Base-by-base conservation (phyloP, 2,797 vertebrate genomes). In the Falco naumanni region DNA sequence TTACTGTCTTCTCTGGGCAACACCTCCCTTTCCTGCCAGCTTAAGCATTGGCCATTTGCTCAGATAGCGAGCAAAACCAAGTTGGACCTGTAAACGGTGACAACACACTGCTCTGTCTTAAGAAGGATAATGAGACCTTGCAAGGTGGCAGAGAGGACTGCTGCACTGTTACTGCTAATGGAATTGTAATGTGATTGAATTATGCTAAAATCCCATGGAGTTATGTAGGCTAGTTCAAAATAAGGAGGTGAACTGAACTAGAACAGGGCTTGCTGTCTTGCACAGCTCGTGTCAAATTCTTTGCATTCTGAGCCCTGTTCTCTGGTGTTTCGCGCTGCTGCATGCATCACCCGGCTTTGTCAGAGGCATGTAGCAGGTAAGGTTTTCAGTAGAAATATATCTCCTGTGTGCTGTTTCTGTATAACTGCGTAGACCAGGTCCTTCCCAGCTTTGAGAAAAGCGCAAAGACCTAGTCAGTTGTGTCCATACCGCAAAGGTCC, bases 361-460 rank as follows among this genome's bases (percentile, higher is more conserved):
- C 69, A 57, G 51, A 43, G 51, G 50, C 1, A 0, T 0, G 0
- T 2, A 20, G 34, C 39, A 43, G 34, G 26, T 5, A 1, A 20
- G 6, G 24, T 16, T 75, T 71, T 13, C 33, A 64, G 34, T 6
- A 48, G 57, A 24, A 63, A n/a, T 3, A 4, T 25, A 4, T 53
- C 13, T 59, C 28, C 63, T 6, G 2, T 25, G 63, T 50, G 71
- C 54, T 39, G 0, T 43, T 64, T 14, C 75, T 61, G 41, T 25
- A 3, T 25, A 37, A 41, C 34, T 2, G 0, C 1, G 3, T 2
- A 65, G 33, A 11, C 18, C 21, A 11, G 7, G 12, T 28, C 34
- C 81, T 41, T 53, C 43, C 34, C 41, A 59, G 25, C 22, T 68
- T 45, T 16, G 50, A 82, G 47, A 18, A 13, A 43, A 31, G 31